These are phyloP conservation scores for Salvelinus alpinus DNA, from an alignment of 2,113 vertebrate species.

Conservation along the genomic window DNA sequence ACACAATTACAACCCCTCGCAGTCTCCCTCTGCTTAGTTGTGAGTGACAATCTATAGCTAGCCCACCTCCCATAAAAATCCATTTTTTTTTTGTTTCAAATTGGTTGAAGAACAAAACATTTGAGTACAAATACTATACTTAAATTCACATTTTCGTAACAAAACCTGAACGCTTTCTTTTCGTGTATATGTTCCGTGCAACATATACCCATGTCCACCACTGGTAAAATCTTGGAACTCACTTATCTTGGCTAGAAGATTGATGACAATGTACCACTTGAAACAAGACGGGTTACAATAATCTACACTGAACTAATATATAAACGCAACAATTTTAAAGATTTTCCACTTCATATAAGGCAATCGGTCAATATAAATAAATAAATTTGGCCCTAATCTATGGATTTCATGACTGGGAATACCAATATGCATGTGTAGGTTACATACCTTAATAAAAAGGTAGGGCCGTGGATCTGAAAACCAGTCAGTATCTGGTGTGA, in stretches of 20 bases:
- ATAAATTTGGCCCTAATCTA: too few relatives aligned
- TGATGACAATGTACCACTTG: conserved; percentile 57
- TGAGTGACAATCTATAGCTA: conserved; percentile 57
- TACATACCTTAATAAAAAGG: too few relatives aligned
- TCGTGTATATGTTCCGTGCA: conserved; percentile 70
- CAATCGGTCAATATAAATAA: too few relatives aligned
- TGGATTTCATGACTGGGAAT: too few relatives aligned
- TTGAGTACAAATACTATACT: conserved; percentile 66
- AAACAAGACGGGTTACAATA: conserved; percentile 47
- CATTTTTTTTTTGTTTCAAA: conserved; percentile 25
- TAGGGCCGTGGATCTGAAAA: too few relatives aligned
- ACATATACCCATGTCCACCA: conserved; percentile 54
- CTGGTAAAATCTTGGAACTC: conserved; percentile 30
- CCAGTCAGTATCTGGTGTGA: too few relatives aligned
- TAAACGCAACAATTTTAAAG: too few relatives aligned
- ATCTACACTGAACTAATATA: background rate
- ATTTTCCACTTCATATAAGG: too few relatives aligned
- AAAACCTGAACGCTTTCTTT: conserved; percentile 62
- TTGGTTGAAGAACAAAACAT: conserved; percentile 28
- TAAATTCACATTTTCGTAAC: conserved; percentile 75
- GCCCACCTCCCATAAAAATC: conserved; percentile 35
- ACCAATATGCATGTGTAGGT: too few relatives aligned
- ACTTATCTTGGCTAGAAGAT: conserved; percentile 51
- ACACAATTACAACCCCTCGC: conserved; percentile 43
- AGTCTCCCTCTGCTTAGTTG: conserved; percentile 38